These are phyloP conservation scores for Rhinogobius similis DNA, from an alignment of 2,113 vertebrate species.

Conservation along the genomic window DNA sequence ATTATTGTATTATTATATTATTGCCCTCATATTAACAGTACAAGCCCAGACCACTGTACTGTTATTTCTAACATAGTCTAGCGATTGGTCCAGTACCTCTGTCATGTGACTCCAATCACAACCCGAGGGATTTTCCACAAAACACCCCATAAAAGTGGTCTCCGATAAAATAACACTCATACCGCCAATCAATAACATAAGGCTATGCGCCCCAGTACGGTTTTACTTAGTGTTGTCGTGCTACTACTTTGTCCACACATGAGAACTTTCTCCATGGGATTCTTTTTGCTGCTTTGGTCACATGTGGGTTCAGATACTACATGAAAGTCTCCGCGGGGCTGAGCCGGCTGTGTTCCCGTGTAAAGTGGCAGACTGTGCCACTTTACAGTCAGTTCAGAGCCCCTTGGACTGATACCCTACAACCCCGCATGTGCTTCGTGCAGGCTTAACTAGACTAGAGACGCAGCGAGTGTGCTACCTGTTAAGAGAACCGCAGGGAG, in stretches of 20 bases:
- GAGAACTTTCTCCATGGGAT: not conserved
- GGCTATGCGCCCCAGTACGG: not conserved
- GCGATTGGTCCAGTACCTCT: not conserved
- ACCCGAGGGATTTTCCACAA: not conserved
- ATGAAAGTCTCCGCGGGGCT: not conserved
- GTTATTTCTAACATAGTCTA: not conserved
- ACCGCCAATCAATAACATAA: not conserved
- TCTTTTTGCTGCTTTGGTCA: not conserved
- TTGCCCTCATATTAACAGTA: not conserved
- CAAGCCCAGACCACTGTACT: not conserved
- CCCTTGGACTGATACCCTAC: not conserved
- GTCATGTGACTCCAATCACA: not conserved
- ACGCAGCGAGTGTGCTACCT: conserved; percentile 40
- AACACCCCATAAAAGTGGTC: not conserved
- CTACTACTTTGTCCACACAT: not conserved
- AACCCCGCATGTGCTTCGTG: not conserved
- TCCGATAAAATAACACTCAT: not conserved
- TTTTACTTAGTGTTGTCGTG: not conserved
- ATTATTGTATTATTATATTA: too few species aligned
- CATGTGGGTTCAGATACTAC: not conserved
- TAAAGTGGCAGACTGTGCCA: not conserved
- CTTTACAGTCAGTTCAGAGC: not conserved
- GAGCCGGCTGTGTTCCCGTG: not conserved
- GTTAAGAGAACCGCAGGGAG: conserved; percentile 58
- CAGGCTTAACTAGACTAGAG: not conserved